Evolutionary conservation across 2,797 vertebrate genomes (phyloP), one percentile per base, ranked within the genome.

Genomic region (Aldrovandia affinis): DNA sequence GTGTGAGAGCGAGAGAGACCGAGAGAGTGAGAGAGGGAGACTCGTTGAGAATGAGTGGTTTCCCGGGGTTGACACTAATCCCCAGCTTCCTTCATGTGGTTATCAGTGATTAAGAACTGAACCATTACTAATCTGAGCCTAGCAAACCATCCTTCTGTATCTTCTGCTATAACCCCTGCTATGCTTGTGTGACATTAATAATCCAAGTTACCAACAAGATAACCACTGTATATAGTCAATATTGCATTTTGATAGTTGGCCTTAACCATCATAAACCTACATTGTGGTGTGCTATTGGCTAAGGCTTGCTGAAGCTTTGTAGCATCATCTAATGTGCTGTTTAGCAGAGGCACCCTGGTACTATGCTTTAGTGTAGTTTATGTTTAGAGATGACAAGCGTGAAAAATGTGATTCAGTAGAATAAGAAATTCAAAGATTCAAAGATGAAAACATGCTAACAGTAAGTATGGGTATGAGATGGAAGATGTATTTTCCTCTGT

Each of bases 171-270:
- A 88, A 88, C 86, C 39, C 73, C 54, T 85, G 78, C 50, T 86
- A 83, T 79, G 88, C 92, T 90, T 91, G 89, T 88, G 86, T 93
- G 90, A 80, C 25, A 39, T 86, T 90, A 90, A 91, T 87, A 47
- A 25, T 20, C 73, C 85, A 80, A 85, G 54, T 20, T 70, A 70
- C 33, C 68, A 70, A 7, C 68, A 6, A 68, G 63, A 68, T 68
- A 77, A 77, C 36, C 73, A 73, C 36, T 42, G 7, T 20, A 73
- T 22, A 77, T 77, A 20, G 73, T 20, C 33, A 44, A 77, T 77
- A 12, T 47, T 25, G 73, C 25, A 47, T 47, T 77, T 77, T 44
- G 20, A 44, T 18, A 47, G 22, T 77, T 44, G 42, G 14, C 44
- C 82, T 54, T 36, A 42, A n/a, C n/a, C n/a, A n/a, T n/a, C n/a